Base-by-base conservation (phyloP, 2,797 vertebrate genomes). In the Notoglanidium macrostoma region DNA sequence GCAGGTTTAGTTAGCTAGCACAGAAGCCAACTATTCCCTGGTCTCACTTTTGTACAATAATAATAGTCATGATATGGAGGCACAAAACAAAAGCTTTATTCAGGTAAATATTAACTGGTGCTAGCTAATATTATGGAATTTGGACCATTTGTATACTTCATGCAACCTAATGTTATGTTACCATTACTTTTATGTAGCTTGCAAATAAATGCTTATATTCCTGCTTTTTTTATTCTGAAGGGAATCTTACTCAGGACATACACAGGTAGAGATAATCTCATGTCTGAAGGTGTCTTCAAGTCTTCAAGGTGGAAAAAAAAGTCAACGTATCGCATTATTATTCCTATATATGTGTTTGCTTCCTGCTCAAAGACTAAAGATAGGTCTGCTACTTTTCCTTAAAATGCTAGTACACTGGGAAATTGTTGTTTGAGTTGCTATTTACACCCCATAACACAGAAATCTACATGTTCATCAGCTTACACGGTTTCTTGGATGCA, bases 381-480 rank as follows among this genome's bases (percentile, higher is more conserved):
- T 65, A 65, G 26, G 61, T 67, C 54, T 54, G n/a, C n/a, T 54
- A 7, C 19, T 32, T 83, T 54, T 21, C 44, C 46, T 26, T 81
- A 40, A 40, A 26, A 61, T 61, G 11, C 21, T 7, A 80, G 15
- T 67, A 2, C 44, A 29, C n/a, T 68, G 29, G 9, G 19, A 68
- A 82, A 49, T 49, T 54, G 46, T 54, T 21, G 63, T 83, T 67
- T 51, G 11, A 14, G 26, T 32, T 67, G 44, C 61, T 83, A 67
- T 83, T 83, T 54, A 54, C 72, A 76, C 68, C 77, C 59, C 4
- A 29, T 77, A 87, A 68, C 81, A 55, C 73, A 87, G 26, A 76
- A 44, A 87, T 83, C 85, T 80, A 70, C 61, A 85, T 76, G 73
- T 77, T 85, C 84, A 85, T 85, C 73, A 77, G 70, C 57, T 77